phyloP scores from a whole-genome alignment of 2,113 vertebrate species.

The Orthochromis indermauri region DNA sequence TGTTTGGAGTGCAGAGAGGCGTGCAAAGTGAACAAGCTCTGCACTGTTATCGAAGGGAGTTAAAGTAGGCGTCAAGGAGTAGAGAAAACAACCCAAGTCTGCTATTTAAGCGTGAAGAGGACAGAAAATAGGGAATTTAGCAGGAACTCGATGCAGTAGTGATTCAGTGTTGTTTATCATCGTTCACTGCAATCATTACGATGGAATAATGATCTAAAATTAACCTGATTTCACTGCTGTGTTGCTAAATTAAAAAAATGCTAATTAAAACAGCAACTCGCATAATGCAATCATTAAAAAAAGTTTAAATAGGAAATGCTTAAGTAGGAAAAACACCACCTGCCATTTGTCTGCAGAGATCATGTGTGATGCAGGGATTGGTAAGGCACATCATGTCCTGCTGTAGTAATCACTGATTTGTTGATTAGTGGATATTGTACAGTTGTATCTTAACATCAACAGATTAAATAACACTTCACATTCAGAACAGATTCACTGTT shows the following conservation, averaged over 20 bases:
- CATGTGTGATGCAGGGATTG: not conserved
- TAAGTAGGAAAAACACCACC: not conserved
- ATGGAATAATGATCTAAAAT: constrained; percentile 1
- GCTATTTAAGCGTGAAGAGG: not conserved
- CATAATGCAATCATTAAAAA: not conserved
- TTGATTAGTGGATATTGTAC: not conserved
- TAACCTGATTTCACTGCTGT: not conserved
- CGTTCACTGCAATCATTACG: not conserved
- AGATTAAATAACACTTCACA: not conserved
- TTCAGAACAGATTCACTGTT: not conserved
- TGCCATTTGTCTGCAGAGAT: constrained; percentile 7
- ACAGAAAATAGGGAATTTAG: not conserved
- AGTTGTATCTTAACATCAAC: not conserved
- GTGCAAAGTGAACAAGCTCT: not conserved
- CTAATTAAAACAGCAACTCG: not conserved
- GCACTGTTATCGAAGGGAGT: not conserved
- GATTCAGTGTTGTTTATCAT: not conserved
- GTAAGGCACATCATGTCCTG: not conserved
- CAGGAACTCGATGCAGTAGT: not conserved
- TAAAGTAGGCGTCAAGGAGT: not conserved
- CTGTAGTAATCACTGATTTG: not conserved
- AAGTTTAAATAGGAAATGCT: not conserved
- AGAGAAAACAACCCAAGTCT: not conserved
- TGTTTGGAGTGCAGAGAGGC: not conserved
- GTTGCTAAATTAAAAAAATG: not conserved